Base-by-base conservation (phyloP, 2,113 vertebrate genomes). In the Paedocypris sp. region DNA sequence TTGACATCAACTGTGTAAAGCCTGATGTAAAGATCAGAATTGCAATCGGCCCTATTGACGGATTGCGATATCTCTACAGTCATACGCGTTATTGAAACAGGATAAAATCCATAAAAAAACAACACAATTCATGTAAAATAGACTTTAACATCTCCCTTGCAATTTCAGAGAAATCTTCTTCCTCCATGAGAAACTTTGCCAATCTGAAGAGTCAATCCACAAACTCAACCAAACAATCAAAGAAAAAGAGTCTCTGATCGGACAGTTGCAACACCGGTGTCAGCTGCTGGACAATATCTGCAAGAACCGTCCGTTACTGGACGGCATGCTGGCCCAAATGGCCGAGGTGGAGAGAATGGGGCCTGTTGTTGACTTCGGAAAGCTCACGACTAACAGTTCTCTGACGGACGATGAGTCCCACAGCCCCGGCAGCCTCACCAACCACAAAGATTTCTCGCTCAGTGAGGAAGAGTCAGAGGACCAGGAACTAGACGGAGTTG, bases 271-370 rank as follows among this genome's bases (percentile, higher is more conserved):
- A 48, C 84, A 82, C 59, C 81, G 82, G 10, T 85, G 85, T n/a
- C 75, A 80, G 43, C 71, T 89, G 29, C 64, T 88, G 73, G 77
- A 79, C 66, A 80, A 84, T 60, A 82, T 89, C 54, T 83, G 85
- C 52, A 79, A 72, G 49, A 75, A 58, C 47, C 75, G 83, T 2
- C 81, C 77, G 0, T 64, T 82, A 6, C 60, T 89, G 60, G 81
- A 82, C 12, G 66, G 74, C 35, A 76, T 89, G 63, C 73, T 88
- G 64, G 77, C 83, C 0, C 65, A 82, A 52, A 84, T 89, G 79
- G 77, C 78, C 0, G 81, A 88, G 59, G 87, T 78, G 0, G 87
- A 88, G 50, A 72, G 71, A 5, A 74, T 87, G 51, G 78, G 81
- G 2, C 76, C 82, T 4, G 25, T 80, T 22, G 53, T 60, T 31